Evolutionary conservation across 1,140 invertebrate species (phyloP), one percentile per base, ranked within the genome.

Genomic region (Pseudachorutes palmiensis): DNA sequence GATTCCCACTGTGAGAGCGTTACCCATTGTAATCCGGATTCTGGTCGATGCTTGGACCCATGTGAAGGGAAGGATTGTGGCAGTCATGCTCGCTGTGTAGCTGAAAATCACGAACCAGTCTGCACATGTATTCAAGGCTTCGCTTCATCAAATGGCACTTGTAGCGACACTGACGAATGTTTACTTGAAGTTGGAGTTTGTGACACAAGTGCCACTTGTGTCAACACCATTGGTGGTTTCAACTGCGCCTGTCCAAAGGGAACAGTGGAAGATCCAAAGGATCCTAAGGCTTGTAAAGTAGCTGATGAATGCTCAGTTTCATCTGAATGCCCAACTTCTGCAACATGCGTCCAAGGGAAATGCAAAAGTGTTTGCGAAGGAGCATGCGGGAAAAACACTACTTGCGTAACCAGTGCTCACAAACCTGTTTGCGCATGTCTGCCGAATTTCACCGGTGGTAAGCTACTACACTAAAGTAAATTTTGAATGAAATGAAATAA

Each of bases 81-180:
- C 76, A 86, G 87, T 19, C 86, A 88, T 70, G 89, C 89, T 0
- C 83, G 79, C 33, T 71, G 67, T 45, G 36, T 36, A 33, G 85
- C 87, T 3, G 76, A 82, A 59, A 81, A 88, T 68, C 91, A 93
- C 75, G 79, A 83, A 70, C 83, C 84, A 1, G 70, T 84, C 1
- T 94, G 92, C 72, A 81, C 82, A 33, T 95, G 92, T 78, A 81
- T 84, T 68, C 75, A 83, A 33, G 92, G 92, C 31, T 94, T 86
- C 74, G 73, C 74, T 33, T 79, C 83, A 28, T 75, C 80, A 24
- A 83, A 84, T 65, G 84, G 85, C 57, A 83, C 82, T 30, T 94
- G 92, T 76, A 81, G 84, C 63, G 91, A 94, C 79, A 80, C 92
- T 32, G 83, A 94, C 74, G 91, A 94, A 78, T 94, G 92, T 76